A percentile compares a stretch with the other conserved stretches of the same genome.
Evolutionary conservation across 2,113 vertebrate genomes (phyloP).

Genomic region (Chloropsis hardwickii): DNA sequence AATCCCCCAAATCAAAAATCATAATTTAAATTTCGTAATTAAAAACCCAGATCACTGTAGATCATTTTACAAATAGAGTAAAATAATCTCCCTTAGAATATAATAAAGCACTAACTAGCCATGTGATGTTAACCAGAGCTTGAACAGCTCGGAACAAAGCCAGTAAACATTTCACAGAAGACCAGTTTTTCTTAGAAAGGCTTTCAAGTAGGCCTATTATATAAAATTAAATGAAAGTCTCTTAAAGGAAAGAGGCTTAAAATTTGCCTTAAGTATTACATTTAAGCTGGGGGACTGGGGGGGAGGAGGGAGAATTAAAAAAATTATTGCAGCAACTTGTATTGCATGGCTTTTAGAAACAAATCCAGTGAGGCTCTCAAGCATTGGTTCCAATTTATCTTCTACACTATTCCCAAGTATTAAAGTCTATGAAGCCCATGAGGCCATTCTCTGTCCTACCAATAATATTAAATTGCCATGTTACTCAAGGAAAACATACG

Average conservation of each 20-base stretch:
- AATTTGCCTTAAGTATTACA: not conserved
- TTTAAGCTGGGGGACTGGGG: not conserved
- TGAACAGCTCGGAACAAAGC: not conserved
- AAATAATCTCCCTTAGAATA: not conserved
- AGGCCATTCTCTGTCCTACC: not conserved
- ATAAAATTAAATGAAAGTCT: not conserved
- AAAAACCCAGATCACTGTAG: not conserved
- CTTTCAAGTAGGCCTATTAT: not conserved
- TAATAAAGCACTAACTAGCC: not conserved
- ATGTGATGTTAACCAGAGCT: not conserved
- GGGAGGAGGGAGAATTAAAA: not conserved
- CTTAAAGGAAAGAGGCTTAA: not conserved
- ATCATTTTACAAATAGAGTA: not conserved
- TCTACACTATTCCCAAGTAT: not conserved
- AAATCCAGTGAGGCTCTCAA: not conserved
- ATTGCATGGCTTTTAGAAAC: not conserved
- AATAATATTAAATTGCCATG: not conserved
- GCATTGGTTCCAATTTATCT: not conserved
- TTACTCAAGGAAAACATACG: rapidly evolving
- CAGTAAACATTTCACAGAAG: not conserved
- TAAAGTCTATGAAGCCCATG: not conserved
- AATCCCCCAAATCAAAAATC: not conserved
- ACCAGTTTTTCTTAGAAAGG: not conserved
- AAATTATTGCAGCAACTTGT: not conserved
- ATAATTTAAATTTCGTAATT: not conserved